phyloP scores from a whole-genome alignment of 37 sponge, comb jelly and placozoan genomes.

The Beroe ovata region DNA sequence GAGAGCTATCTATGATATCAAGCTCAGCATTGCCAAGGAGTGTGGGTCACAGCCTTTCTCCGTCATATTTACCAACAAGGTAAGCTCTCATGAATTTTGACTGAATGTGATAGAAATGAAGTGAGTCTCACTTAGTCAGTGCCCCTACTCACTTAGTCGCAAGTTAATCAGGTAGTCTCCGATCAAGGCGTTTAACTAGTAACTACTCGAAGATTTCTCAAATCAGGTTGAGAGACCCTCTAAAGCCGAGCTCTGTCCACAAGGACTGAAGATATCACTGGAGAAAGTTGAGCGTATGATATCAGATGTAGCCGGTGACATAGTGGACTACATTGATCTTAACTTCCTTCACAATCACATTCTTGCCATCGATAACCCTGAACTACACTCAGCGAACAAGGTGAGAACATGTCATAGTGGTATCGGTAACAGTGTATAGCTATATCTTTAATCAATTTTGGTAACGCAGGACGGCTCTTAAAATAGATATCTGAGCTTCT shows the following conservation, averaged over 20 bases:
- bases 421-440: not conserved
- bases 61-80: slow-evolving; percentile 24
- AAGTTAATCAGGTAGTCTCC: too few relatives aligned
- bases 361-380: slow-evolving; percentile 2
- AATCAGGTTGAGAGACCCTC: slow-evolving; percentile 21
- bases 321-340: slow-evolving; percentile 6
- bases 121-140: too few relatives aligned
- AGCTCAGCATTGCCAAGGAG: not conserved
- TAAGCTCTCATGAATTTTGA: not conserved
- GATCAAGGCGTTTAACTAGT: too few relatives aligned
- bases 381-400: not conserved
- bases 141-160: too few relatives aligned
- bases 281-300: slow-evolving; percentile 43
- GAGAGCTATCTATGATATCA: slow-evolving; percentile 18
- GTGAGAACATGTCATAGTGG: not conserved
- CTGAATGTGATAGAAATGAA: too few relatives aligned
- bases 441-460: too few relatives aligned
- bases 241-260: not conserved
- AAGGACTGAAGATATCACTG: slow-evolving; percentile 30
- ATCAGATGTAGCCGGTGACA: slow-evolving; percentile 37
- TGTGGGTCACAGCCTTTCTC: slow-evolving; percentile 1
- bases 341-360: slow-evolving; percentile 21
- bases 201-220: too few relatives aligned
- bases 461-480: too few relatives aligned
- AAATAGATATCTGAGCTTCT: too few relatives aligned